Evolutionary conservation across 2,888 invertebrate genomes (phyloP), one percentile per base, ranked within the genome.

Genomic region (Drosophila meridionalis): DNA sequence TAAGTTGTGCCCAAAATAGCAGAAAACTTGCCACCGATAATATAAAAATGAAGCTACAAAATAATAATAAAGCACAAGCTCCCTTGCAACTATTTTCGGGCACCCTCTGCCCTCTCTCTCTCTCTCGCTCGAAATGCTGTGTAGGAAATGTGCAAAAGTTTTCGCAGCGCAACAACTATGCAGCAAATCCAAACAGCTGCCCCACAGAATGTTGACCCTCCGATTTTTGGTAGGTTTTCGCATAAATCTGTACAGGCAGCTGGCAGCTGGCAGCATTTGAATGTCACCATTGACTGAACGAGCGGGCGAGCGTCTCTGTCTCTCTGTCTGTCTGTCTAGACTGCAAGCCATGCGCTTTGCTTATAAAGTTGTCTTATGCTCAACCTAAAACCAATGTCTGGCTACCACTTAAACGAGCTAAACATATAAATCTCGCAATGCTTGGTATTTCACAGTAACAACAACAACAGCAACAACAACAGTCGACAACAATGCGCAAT

Each of bases 361-460:
- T 80, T 87, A 84, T 84, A 89, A 74, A 87, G 71, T 84, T 79
- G 82, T 87, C 89, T 84, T 84, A 68, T 60, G 63, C 62, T 61
- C 58, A 40, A 40, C 81, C 84, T 75, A 81, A 83, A 89, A 89
- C 84, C 89, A 85, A 85, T 87, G 85, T 87, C 89, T 84, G 89
- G 77, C 84, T 85, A 87, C 72, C 85, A 84, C 87, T 89, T 89
- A 89, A 87, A 80, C 76, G 74, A 78, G 71, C 90, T 85, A 74
- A 90, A 86, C 86, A 78, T 89, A 87, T 87, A 87, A 87, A 87
- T 89, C 90, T 83, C 67, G 81, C 79, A 79, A 89, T 86, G 87
- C 71, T 73, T 83, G 86, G 79, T 74, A 87, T 88, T 86, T 85
- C 62, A 59, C 64, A 69, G 50, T 65, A 78, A 69, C 62, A 64